Percentiles rank a stretch among this genome's conserved stretches.
These are phyloP conservation scores for Spodoptera littoralis DNA, from an alignment of 2,888 invertebrate genomes.

Conservation along the genomic window DNA sequence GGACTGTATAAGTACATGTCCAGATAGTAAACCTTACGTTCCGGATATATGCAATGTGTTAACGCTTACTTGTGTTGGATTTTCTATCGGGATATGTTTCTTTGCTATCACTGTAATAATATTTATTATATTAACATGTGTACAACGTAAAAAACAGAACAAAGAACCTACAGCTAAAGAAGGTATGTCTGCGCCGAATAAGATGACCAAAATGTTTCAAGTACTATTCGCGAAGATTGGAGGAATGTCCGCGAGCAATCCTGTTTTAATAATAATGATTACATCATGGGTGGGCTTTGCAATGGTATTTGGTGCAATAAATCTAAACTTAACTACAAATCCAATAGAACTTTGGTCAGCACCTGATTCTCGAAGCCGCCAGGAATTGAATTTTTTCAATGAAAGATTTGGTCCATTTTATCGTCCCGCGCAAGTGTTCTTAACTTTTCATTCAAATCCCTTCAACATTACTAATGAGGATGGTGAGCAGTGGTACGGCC, in stretches of 20 bases:
- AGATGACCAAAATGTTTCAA: constrained; percentile 70
- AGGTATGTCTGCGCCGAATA: constrained; percentile 55
- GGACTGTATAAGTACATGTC: constrained; percentile 92
- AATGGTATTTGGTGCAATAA: constrained; percentile 91
- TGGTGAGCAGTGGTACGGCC: constrained; percentile 88
- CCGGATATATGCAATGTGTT: constrained; percentile 87
- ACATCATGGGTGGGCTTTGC: constrained; percentile 89
- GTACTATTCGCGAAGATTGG: constrained; percentile 74
- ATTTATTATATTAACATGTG: constrained; percentile 70
- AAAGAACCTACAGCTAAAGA: constrained; percentile 38
- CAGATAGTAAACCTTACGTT: constrained; percentile 79
- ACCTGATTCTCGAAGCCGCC: constrained; percentile 92
- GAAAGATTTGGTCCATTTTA: constrained; percentile 96
- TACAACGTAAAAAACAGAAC: constrained; percentile 56
- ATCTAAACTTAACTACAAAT: constrained; percentile 93
- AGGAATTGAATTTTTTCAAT: constrained; percentile 96
- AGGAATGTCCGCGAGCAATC: constrained; percentile 91
- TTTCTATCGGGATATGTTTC: constrained; percentile 89
- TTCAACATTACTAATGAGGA: constrained; percentile 67
- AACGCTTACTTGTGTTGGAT: constrained; percentile 90
- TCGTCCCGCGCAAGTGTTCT: constrained; percentile 95
- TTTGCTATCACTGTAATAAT: constrained; percentile 78
- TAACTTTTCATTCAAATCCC: constrained; percentile 90
- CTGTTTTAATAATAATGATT: constrained; percentile 90
- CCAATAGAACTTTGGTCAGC: constrained; percentile 98